Evolutionary conservation across 2,113 vertebrate genomes (phyloP), one percentile per base, ranked within the genome.

Genomic region (Callipepla squamata): DNA sequence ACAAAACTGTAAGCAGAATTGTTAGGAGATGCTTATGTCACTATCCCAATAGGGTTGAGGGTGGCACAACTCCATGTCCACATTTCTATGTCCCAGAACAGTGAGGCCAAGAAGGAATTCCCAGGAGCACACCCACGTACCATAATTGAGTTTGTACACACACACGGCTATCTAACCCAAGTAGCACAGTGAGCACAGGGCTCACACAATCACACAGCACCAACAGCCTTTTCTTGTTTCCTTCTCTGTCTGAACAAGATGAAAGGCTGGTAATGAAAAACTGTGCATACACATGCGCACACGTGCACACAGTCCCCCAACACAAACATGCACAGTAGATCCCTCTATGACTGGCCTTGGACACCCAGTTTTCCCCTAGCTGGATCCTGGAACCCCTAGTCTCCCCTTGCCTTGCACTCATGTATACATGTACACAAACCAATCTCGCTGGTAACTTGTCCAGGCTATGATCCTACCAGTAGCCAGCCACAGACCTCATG

Each of bases 141-240:
- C 1, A 0, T 55, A 70, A 63, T 53, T 75, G 34, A 30, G 7
- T 23, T 7, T 17, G 58, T 8, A 7, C 1, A 3, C 7, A 30
- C 32, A 11, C 48, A 12, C 0, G 51, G 38, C 17, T 23, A 51
- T 15, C 67, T 13, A 28, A 12, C 8, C 23, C 13, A 13, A 65
- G 22, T 65, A 74, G 69, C 65, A 68, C 34, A 45, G 47, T 6
- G 4, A 40, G 20, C 28, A 73, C 21, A 50, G 36, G 1, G 3
- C 44, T 91, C 25, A 19, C 0, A 2, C 11, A 47, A 45, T 91
- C 21, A 25, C 0, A 2, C 11, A 47, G 53, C 66, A 59, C 6
- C 0, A 1, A 15, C 2, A 6, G 15, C 5, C 2, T 58, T 25
- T 44, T 58, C 51, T 32, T 42, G 16, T 11, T 38, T n/a, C 38